Conservation (phyloP, 53 echinoderm and acorn worm genomes). For the Stichopus horrens region DNA sequence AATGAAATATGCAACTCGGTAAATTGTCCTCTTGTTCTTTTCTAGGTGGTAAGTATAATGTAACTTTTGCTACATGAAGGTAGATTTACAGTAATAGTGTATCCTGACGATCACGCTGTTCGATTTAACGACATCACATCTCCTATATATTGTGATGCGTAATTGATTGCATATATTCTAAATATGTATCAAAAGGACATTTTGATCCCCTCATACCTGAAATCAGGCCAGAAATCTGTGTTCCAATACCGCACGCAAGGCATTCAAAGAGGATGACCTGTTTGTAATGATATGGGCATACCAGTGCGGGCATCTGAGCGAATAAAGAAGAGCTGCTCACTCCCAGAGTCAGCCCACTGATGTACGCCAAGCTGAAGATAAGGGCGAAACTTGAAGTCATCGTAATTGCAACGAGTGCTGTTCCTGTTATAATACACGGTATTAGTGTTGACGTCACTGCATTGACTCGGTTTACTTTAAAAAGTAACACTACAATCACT, state of each 20-base stretch:
- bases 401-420: not conserved
- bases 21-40: too few species aligned
- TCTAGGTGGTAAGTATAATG: too few species aligned
- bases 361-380: not conserved
- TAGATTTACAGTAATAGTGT: too few species aligned
- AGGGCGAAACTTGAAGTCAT: not conserved
- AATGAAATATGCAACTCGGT: too few species aligned
- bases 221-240: not conserved
- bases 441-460: not conserved
- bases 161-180: too few species aligned
- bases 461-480: not conserved
- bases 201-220: not conserved
- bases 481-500: not conserved
- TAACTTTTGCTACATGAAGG: too few species aligned
- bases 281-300: constrained; percentile 18
- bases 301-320: not conserved
- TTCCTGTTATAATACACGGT: not conserved
- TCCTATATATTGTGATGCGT: too few species aligned
- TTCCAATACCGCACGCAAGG: not conserved
- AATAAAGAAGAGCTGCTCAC: constrained; percentile 10
- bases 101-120: too few species aligned
- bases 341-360: constrained; percentile 7
- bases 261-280: not conserved
- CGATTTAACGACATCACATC: too few species aligned
- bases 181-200: too few species aligned